A percentile compares a stretch with the other conserved stretches of the same genome.
Evolutionary conservation across 2,888 invertebrate genomes (phyloP).

Genomic region (Therioaphis trifolii): DNA sequence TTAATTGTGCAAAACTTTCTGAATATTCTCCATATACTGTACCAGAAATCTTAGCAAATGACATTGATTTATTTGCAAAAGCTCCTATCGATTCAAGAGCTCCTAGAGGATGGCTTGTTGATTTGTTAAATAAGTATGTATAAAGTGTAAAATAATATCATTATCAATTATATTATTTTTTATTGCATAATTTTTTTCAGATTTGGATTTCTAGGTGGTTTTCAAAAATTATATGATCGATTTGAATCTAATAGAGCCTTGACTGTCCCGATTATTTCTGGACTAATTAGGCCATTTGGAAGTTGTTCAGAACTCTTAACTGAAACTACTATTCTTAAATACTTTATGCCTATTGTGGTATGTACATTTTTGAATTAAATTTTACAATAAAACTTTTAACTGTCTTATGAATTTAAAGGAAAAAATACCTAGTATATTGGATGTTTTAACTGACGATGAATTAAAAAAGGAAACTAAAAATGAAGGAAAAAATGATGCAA

Average conservation of each 20-base stretch:
- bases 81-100: slow-evolving; percentile 84
- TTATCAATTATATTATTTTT: slow-evolving; percentile 39
- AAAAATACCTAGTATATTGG: slow-evolving; percentile 87
- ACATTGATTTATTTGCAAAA: slow-evolving; percentile 78
- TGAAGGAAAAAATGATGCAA: slow-evolving; percentile 95
- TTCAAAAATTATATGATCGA: slow-evolving; percentile 84
- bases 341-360: slow-evolving; percentile 90
- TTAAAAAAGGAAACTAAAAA: slow-evolving; percentile 94
- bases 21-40: slow-evolving; percentile 78
- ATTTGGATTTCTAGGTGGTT: slow-evolving; percentile 91
- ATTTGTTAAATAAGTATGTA: slow-evolving; percentile 85
- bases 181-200: slow-evolving; percentile 68
- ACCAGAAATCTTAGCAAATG: slow-evolving; percentile 69
- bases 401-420: slow-evolving; percentile 73
- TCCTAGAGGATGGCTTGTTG: slow-evolving; percentile 95
- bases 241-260: slow-evolving; percentile 82
- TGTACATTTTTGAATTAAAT: slow-evolving; percentile 68
- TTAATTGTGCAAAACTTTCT: slow-evolving; percentile 81
- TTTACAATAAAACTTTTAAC: neutral
- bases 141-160: neutral
- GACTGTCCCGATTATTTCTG: slow-evolving; percentile 81
- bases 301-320: slow-evolving; percentile 92
- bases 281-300: slow-evolving; percentile 90
- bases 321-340: slow-evolving; percentile 88
- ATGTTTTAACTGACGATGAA: slow-evolving; percentile 94